Conservation (phyloP, 2,888 invertebrate genomes). For the Lasiommata megera region DNA sequence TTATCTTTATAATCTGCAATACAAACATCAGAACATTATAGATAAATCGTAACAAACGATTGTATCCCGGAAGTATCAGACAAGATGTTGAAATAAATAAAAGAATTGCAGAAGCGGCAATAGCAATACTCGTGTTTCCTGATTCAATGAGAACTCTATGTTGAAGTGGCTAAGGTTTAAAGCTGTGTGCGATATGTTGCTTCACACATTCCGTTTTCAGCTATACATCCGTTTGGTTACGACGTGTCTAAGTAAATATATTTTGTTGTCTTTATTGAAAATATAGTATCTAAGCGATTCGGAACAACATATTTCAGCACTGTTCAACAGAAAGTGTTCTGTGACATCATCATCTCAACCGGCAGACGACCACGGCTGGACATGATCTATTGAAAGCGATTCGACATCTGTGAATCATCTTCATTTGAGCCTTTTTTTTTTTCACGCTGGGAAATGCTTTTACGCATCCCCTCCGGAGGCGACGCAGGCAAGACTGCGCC, state of each 20-base stretch:
- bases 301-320: too few relatives aligned
- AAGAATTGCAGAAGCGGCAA: constrained; percentile 47
- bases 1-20: constrained; percentile 33
- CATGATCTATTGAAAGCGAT: too few relatives aligned
- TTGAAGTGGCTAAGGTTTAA: constrained; percentile 6
- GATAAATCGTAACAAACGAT: constrained; percentile 54
- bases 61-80: constrained; percentile 65
- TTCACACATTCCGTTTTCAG: constrained; percentile 35
- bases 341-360: too few relatives aligned
- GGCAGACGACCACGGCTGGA: too few relatives aligned
- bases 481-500: too few relatives aligned
- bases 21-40: constrained; percentile 43
- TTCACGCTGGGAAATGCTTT: too few relatives aligned
- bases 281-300: constrained; percentile 12
- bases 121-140: constrained; percentile 64
- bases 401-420: too few relatives aligned
- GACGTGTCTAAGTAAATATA: constrained; percentile 50
- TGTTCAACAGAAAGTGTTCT: too few relatives aligned
- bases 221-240: constrained; percentile 52
- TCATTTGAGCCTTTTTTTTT: too few relatives aligned
- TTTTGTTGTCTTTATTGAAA: constrained; percentile 52
- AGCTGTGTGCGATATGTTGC: not conserved
- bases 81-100: constrained; percentile 77
- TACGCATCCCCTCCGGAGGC: too few relatives aligned
- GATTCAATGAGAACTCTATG: constrained; percentile 17